Base-by-base conservation (phyloP, 2,113 vertebrate species). In the Chitala chitala region DNA sequence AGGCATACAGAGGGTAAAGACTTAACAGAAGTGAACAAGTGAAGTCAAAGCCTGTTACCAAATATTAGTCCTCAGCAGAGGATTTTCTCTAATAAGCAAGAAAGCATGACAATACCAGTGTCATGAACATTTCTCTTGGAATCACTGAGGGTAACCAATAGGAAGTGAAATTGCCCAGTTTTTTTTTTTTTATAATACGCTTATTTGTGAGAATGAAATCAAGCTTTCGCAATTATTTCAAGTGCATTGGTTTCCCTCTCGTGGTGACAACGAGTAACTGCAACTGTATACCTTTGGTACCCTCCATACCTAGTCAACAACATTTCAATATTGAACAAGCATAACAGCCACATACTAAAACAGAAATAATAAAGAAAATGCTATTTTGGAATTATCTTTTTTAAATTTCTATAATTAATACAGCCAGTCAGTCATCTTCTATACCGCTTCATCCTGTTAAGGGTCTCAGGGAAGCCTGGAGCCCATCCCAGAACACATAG, bases 1-100 rank as follows among this genome's bases (percentile, higher is more conserved):
- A 84, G 80, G 81, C 84, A 83, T 84, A 85, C 75, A 78, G 75
- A 81, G 80, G 82, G 74, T 48, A 75, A 66, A 73, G 42, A 73
- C 56, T 51, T 33, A n/a, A 20, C 56, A 53, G 75, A 71, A 72
- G 75, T 46, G 65, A 70, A 8, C 15, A 53, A 73, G 69, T 17
- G 53, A 65, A 64, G 76, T 73, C 46, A 77, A 77, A 81, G 73
- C 76, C 51, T 56, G 20, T 24, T 70, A 36, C 58, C 20, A 72
- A 76, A 77, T 65, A 84, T 76, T 72, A 58, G 51, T 65, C 74
- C 63, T 78, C 72, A 66, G n/a, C 69, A 38, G 5, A 6, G 4
- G 40, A 7, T 2, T 13, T 36, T 36, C 33, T 3, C n/a, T 29
- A 38, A 22, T 20, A 22, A 0, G 26, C 3, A 40, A 13, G 20